A percentile compares a stretch with the other conserved stretches of the same genome.
Conservation (phyloP, 2,113 vertebrate genomes). For the Chinchilla lanigera region DNA sequence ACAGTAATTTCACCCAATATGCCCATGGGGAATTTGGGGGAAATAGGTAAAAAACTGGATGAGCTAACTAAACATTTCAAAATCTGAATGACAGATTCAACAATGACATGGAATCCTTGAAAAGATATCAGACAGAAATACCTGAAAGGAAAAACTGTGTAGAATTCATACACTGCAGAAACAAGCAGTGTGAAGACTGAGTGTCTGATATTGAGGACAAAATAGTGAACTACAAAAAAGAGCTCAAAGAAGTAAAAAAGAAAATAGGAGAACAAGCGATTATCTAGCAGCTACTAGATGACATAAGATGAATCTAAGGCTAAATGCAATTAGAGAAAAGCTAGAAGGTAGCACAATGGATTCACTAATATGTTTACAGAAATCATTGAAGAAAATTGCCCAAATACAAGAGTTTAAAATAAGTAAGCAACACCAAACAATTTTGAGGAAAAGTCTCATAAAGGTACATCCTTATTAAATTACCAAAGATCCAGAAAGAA, state of each 20-base stretch:
- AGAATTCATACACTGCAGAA: neutral
- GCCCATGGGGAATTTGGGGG: neutral
- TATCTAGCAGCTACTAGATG: neutral
- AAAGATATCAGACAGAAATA: neutral
- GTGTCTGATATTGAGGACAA: neutral
- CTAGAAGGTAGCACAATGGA: neutral
- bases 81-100: neutral
- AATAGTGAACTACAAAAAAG: neutral
- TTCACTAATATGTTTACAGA: neutral
- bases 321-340: neutral
- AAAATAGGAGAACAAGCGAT: neutral
- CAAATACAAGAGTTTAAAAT: neutral
- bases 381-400: neutral
- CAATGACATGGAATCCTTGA: neutral
- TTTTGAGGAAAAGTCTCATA: neutral
- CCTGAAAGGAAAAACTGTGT: neutral
- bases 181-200: neutral
- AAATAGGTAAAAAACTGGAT: neutral
- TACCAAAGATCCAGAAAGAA: neutral
- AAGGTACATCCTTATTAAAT: neutral
- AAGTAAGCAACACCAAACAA: neutral
- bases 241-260: neutral
- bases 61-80: neutral
- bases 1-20: neutral
- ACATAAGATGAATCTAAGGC: neutral